Evolutionary conservation across 2,113 vertebrate genomes (phyloP), one percentile per base, ranked within the genome.

Genomic region (Macrotus californicus): DNA sequence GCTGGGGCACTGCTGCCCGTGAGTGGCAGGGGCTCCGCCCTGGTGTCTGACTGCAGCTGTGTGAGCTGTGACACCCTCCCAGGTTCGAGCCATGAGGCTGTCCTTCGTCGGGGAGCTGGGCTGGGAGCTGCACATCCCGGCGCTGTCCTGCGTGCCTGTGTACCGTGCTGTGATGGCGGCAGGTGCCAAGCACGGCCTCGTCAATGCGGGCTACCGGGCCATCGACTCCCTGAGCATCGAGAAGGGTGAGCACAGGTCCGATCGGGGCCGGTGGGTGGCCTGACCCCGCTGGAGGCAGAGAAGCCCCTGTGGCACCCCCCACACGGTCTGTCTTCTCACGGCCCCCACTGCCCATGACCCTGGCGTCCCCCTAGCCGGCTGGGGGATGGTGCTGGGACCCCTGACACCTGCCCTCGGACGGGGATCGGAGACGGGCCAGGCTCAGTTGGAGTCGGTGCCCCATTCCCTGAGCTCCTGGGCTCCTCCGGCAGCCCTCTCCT

Each of bases 191-290:
- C 98, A 99, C 0, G 98, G 99, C 84, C 98, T 99, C 14, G 59
- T 98, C 97, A 99, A 99, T 5, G 99, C 99, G 0, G 99, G 99
- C 76, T 99, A 99, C 98, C 98, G 99, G 89, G 99, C 99, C 97
- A 99, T 99, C 1, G 99, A 99, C 98, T 99, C 99, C 2, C 99
- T 99, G 98, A 99, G 99, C 98, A 99, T 99, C 0, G 99, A 99
- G 97, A 99, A 99, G 99, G 99, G 99, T 99, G 70, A 29, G 94
- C 15, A 4, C 0, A 0, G 31, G 19, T 29, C 31, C 8, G 4
- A 16, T 0, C 0, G 0, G 12, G 2, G 0, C 29, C 0, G 1
- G 11, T 1, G 46, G 22, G 18, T 7, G 0, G 1, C 22, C 6
- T 2, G 85, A 26, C 26, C 52, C 16, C 3, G 3, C 56, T 2